Base-by-base conservation (phyloP, 1,140 invertebrate genomes). In the Helicoverpa zea region DNA sequence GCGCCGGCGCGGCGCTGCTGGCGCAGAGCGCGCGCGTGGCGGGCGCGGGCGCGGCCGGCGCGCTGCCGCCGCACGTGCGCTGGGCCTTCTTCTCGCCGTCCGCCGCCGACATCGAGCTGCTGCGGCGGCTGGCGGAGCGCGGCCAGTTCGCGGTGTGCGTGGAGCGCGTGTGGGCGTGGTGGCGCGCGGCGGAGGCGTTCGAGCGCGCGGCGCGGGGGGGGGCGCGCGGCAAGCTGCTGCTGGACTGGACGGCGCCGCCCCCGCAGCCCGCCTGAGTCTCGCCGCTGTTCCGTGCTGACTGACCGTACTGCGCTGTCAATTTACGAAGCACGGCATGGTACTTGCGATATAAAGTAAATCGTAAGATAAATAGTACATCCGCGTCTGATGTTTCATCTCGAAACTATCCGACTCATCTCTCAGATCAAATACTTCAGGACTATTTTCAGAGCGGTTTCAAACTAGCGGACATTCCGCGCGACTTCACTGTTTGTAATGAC, bases 1-100 rank as follows among this genome's bases (percentile, higher is more conserved):
- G 95, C 77, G 97, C 97, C 93, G 86, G 87, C 97, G 29, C 59
- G 47, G 35, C 18, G 61, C 56, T 79, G 30, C 70, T 59, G 23
- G 85, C 81, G 80, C 66, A 68, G 72, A 47, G 66, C 68, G 78
- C 70, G 82, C 74, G 66, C 59, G 79, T 70, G 16, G 81, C 61
- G 14, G 73, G 61, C 68, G 82, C 58, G 83, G 61, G 11, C 51
- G 75, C 56, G 0, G 72, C 56, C 68, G 43, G 43, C 23, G 35
- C 66, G 47, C 78, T 54, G 16, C 74, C 77, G 80, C 80, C 86
- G 76, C 84, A 81, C 81, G 85, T 89, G 81, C 87, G 88, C 75
- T 89, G 88, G 88, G 88, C 87, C 30, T 90, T 82, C 85, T 91
- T 91, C 87, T 7, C 43, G 63, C 88, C 90, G 52, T 58, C 49